phyloP scores from a whole-genome alignment of 2,797 vertebrate species.

The Chelon labrosus region DNA sequence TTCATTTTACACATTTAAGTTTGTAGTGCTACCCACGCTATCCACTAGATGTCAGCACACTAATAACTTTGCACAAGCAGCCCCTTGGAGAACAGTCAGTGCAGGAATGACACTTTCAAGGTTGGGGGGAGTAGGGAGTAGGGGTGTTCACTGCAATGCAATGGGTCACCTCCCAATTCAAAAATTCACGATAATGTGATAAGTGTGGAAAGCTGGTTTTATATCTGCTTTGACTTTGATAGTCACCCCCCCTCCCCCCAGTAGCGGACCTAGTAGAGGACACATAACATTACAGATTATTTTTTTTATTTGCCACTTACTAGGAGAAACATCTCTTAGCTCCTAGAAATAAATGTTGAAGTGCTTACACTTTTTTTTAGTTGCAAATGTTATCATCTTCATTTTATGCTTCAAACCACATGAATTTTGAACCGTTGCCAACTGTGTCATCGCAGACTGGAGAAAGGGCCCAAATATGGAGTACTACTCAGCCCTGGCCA shows the following conservation, averaged over 20 bases:
- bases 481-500: rapidly evolving
- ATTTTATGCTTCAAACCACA: background rate
- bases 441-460: background rate
- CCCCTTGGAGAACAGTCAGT: background rate
- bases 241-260: too few species aligned
- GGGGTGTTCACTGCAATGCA: conserved; percentile 5
- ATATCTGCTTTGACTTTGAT: background rate
- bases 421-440: background rate
- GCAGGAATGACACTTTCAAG: conserved; percentile 38
- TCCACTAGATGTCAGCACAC: conserved; percentile 77
- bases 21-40: conserved; percentile 4
- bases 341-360: background rate
- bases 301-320: background rate
- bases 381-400: background rate
- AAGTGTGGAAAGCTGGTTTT: background rate
- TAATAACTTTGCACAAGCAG: conserved; percentile 5
- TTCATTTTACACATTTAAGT: background rate
- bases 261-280: too few species aligned
- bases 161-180: conserved; percentile 24
- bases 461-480: background rate
- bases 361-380: background rate
- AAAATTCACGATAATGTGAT: background rate
- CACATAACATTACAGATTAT: too few species aligned
- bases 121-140: conserved; percentile 10
- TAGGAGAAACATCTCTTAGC: background rate